phyloP scores from a whole-genome alignment of 2,113 vertebrate species.

The Hippolais icterina region DNA sequence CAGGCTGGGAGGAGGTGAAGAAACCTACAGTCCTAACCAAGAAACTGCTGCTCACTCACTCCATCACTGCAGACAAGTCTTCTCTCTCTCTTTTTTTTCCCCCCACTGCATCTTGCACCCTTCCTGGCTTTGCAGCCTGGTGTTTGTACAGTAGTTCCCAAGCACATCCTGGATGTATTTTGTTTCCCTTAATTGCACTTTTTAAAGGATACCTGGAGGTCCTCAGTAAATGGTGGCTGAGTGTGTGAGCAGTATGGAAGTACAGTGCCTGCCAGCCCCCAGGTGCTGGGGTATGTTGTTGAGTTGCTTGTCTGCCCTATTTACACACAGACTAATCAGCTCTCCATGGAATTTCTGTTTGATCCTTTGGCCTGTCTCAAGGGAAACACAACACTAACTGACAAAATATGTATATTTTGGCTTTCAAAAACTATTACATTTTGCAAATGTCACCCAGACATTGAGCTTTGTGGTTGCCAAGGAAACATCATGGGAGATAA shows the following conservation, averaged over 20 bases:
- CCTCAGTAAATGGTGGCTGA: neutral
- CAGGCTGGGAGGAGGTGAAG: neutral
- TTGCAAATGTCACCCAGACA: slow-evolving; percentile 54
- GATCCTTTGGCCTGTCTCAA: slow-evolving; percentile 44
- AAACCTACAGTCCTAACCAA: neutral
- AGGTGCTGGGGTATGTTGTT: neutral
- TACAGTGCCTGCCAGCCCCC: neutral
- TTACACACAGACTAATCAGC: slow-evolving; percentile 34
- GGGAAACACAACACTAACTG: slow-evolving; percentile 22
- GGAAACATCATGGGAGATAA: slow-evolving; percentile 39
- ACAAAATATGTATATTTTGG: slow-evolving; percentile 61
- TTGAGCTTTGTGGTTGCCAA: slow-evolving; percentile 49
- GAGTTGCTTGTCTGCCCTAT: neutral
- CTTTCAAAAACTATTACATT: slow-evolving; percentile 53
- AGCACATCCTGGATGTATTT: neutral
- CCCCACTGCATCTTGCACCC: neutral
- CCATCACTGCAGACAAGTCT: neutral
- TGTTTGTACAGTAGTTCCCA: neutral
- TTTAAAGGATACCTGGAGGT: neutral
- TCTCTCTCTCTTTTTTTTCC: neutral
- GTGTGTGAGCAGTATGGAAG: neutral
- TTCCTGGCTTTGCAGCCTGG: neutral
- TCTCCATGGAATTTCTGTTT: slow-evolving; percentile 32
- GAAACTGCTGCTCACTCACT: neutral
- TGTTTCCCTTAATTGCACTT: neutral